Conservation (phyloP, 1,140 invertebrate species). For the Polypedilum vanderplanki region DNA sequence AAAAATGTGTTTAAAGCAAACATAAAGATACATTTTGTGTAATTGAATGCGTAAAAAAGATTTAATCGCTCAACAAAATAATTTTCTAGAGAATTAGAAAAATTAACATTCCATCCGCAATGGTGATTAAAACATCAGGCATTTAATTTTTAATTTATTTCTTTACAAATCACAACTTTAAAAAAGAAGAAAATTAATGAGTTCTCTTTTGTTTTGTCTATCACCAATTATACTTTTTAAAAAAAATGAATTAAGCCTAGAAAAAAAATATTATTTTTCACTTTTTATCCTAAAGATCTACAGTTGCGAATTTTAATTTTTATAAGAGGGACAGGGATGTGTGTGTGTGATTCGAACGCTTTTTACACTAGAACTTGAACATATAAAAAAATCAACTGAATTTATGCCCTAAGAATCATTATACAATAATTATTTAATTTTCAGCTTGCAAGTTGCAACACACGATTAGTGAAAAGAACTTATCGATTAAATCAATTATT, state of each 20-base stretch:
- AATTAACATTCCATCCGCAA: neutral
- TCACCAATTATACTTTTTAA: conserved; percentile 7
- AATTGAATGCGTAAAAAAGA: too few species aligned
- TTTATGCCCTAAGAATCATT: conserved; percentile 1
- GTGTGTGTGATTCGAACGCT: neutral
- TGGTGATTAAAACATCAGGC: conserved; percentile 14
- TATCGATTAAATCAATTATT: neutral
- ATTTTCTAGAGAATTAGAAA: too few species aligned
- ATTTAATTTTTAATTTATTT: neutral
- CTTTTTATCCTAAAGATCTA: conserved; percentile 16
- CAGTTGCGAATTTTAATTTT: neutral
- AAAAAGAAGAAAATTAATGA: neutral
- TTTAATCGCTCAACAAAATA: too few species aligned
- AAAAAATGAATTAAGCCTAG: neutral
- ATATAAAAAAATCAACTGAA: neutral
- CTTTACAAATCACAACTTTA: neutral
- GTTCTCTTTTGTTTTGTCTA: neutral
- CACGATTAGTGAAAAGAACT: conserved; percentile 1
- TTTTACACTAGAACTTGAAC: neutral
- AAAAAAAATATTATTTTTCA: neutral
- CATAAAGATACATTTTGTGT: too few species aligned
- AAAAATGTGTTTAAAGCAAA: too few species aligned
- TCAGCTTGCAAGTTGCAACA: neutral
- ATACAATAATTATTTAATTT: too few species aligned
- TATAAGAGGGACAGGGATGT: neutral